A percentile compares a stretch with the other conserved stretches of the same genome.
Evolutionary conservation across 64 coral and sea anemone species (phyloP).

Genomic region (Platygyra sinensis): DNA sequence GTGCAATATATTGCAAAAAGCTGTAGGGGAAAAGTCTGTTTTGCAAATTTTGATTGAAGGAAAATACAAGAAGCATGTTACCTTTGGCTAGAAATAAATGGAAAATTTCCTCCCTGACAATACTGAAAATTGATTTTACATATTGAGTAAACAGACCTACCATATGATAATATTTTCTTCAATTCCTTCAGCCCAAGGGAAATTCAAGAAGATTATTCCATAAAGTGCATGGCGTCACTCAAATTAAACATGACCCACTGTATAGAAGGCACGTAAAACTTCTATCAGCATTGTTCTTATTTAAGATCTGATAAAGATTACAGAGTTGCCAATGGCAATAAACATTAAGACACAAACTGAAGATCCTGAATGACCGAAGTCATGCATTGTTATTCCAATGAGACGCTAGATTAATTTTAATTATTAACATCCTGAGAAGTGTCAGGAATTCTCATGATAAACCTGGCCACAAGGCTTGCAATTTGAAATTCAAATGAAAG

Average conservation of each 20-base stretch:
- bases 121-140: not conserved
- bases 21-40: too few species aligned
- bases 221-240: not conserved
- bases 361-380: not conserved
- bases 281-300: slow-evolving; percentile 16
- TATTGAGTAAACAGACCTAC: not conserved
- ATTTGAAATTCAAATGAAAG: slow-evolving; percentile 35
- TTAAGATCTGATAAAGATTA: slow-evolving; percentile 8
- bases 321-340: slow-evolving; percentile 40
- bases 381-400: slow-evolving; percentile 18
- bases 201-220: not conserved
- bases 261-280: not conserved
- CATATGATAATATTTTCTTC: not conserved
- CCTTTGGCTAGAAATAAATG: not conserved
- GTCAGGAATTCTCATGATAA: slow-evolving; percentile 45
- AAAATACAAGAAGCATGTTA: not conserved
- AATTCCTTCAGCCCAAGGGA: slow-evolving; percentile 6
- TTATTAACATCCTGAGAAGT: slow-evolving; percentile 36
- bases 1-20: too few species aligned
- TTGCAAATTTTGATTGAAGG: too few species aligned
- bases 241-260: not conserved
- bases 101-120: not conserved
- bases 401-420: slow-evolving; percentile 29
- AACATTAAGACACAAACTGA: slow-evolving; percentile 24
- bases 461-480: slow-evolving; percentile 8